Conservation (phyloP, 2,113 vertebrate genomes). For the Podocnemis expansa region DNA sequence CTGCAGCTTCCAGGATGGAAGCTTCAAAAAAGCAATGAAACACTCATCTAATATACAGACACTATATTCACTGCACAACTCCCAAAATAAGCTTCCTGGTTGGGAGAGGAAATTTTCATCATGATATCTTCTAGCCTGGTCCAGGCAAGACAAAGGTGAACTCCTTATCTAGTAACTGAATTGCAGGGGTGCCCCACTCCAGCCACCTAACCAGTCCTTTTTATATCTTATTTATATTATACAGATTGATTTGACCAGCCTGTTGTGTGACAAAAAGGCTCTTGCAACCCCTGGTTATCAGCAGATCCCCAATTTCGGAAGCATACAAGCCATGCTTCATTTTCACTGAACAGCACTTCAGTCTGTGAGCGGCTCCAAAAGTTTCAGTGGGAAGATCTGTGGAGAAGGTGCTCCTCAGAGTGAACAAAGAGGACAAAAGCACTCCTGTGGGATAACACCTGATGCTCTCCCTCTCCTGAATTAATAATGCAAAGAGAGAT, state of each 20-base stretch:
- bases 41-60: accelerated
- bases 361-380: background rate
- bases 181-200: background rate
- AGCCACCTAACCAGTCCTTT: background rate
- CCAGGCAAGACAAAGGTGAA: background rate
- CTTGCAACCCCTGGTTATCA: background rate
- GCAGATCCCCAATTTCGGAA: background rate
- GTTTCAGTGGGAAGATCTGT: background rate
- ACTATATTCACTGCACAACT: accelerated
- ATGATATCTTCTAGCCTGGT: background rate
- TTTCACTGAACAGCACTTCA: background rate
- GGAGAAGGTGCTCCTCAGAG: background rate
- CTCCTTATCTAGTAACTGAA: background rate
- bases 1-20: background rate
- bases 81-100: background rate
- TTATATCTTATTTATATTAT: background rate
- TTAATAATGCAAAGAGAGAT: background rate
- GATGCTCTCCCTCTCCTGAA: background rate
- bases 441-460: background rate
- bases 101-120: accelerated
- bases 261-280: accelerated
- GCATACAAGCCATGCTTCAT: accelerated
- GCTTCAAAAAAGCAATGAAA: accelerated
- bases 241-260: background rate
- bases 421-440: background rate